A percentile compares a stretch with the other conserved stretches of the same genome.
Evolutionary conservation across 1,140 invertebrate species (phyloP).

Genomic region (Habropoda laboriosa): DNA sequence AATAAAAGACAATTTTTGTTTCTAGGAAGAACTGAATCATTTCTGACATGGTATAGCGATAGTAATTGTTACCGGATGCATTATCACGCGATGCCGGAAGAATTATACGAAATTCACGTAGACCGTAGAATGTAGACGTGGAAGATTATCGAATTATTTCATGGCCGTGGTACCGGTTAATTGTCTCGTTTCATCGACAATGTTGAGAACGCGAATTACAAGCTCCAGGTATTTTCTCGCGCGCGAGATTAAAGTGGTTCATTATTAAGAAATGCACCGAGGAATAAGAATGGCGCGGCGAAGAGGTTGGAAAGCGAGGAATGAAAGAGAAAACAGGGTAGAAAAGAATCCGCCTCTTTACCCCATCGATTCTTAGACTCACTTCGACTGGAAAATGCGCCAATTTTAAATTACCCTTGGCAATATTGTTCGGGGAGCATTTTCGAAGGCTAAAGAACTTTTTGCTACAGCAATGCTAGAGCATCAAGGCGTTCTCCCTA

Average conservation of each 20-base stretch:
- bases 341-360: slow-evolving; percentile 47
- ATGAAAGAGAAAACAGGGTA: slow-evolving; percentile 34
- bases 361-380: slow-evolving; percentile 18
- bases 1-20: no score
- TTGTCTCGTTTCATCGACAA: slow-evolving; percentile 32
- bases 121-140: no score
- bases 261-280: slow-evolving; percentile 66
- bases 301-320: slow-evolving; percentile 17
- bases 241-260: slow-evolving; percentile 65
- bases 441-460: neutral
- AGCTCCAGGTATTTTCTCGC: slow-evolving; percentile 39
- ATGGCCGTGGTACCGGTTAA: slow-evolving; percentile 53
- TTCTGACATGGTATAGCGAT: no score
- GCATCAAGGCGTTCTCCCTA: no score
- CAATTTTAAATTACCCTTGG: slow-evolving; percentile 33
- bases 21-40: no score
- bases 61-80: no score
- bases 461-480: neutral
- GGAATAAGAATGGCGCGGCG: slow-evolving; percentile 32
- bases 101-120: no score
- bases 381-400: slow-evolving; percentile 40
- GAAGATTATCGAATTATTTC: slow-evolving; percentile 44
- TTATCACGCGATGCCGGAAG: no score
- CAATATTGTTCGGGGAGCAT: neutral
- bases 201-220: slow-evolving; percentile 49